phyloP scores from a whole-genome alignment of 92 coral and sea anemone species.

The Meandrina meandrites region DNA sequence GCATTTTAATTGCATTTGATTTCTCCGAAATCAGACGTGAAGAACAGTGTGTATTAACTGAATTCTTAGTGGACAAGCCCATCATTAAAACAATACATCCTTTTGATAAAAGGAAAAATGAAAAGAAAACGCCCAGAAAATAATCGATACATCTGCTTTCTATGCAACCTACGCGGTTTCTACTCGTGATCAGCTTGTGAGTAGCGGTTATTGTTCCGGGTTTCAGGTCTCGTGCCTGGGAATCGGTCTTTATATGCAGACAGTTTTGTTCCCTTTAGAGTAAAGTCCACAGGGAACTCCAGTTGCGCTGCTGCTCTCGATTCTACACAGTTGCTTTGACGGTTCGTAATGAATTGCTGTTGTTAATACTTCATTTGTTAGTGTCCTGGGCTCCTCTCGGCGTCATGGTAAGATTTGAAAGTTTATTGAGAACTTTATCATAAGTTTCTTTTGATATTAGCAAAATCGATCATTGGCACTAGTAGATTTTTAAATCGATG shows the following conservation, averaged over 20 bases:
- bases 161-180: neutral
- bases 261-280: neutral
- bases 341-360: neutral
- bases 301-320: neutral
- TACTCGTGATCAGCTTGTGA: constrained; percentile 18
- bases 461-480: neutral
- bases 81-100: neutral
- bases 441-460: neutral
- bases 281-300: neutral
- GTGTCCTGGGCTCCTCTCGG: neutral
- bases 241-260: neutral
- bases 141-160: neutral
- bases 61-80: constrained; percentile 37
- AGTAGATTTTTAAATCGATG: neutral
- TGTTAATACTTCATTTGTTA: neutral
- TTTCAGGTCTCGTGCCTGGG: constrained; percentile 4
- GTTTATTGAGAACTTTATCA: neutral
- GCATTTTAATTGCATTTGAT: neutral
- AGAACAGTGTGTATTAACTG: neutral
- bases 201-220: constrained; percentile 4
- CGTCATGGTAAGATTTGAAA: neutral
- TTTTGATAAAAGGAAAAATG: neutral
- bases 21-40: constrained; percentile 2
- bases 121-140: constrained; percentile 6
- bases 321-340: neutral